phyloP scores from a whole-genome alignment of 35 echinoderm and acorn worm species.

The Diadema setosum region DNA sequence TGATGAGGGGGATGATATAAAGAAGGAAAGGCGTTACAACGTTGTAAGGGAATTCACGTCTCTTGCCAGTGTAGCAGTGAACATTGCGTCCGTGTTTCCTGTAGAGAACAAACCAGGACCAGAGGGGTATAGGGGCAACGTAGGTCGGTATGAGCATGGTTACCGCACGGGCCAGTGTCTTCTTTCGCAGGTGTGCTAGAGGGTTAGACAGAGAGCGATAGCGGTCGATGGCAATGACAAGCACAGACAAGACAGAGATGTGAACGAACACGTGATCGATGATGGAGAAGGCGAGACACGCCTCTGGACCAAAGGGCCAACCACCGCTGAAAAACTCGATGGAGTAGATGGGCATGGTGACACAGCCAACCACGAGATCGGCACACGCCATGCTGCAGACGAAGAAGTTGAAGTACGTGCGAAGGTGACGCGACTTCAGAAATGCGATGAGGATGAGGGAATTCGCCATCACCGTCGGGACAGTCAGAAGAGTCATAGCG shows the following conservation, averaged over 20 bases:
- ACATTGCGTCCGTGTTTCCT: background rate
- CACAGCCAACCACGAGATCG: conserved; percentile 7
- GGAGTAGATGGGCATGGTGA: conserved; percentile 55
- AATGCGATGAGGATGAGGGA: conserved; percentile 29
- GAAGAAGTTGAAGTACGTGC: conserved; percentile 52
- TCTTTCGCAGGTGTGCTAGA: background rate
- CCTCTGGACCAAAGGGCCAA: conserved; percentile 26
- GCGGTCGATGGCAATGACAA: conserved; percentile 37
- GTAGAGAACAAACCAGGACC: conserved; percentile 22
- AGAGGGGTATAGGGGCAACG: background rate
- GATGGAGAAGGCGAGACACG: conserved; percentile 28
- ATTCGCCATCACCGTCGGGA: conserved; percentile 7
- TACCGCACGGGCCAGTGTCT: background rate
- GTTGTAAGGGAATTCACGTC: background rate
- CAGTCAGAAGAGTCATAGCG: background rate
- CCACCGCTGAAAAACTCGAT: conserved; percentile 23
- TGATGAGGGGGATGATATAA: conserved; percentile 5
- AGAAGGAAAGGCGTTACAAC: conserved; percentile 19
- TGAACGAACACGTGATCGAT: conserved; percentile 52
- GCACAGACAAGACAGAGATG: conserved; percentile 23
- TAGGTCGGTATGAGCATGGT: conserved; percentile 1
- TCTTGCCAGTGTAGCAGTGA: conserved; percentile 9
- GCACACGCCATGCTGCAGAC: conserved; percentile 16
- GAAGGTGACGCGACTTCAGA: conserved; percentile 3
- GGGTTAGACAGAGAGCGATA: conserved; percentile 29